These are phyloP conservation scores for Coronaproctus castanopsis DNA, from an alignment of 2,888 invertebrate species.

Conservation along the genomic window DNA sequence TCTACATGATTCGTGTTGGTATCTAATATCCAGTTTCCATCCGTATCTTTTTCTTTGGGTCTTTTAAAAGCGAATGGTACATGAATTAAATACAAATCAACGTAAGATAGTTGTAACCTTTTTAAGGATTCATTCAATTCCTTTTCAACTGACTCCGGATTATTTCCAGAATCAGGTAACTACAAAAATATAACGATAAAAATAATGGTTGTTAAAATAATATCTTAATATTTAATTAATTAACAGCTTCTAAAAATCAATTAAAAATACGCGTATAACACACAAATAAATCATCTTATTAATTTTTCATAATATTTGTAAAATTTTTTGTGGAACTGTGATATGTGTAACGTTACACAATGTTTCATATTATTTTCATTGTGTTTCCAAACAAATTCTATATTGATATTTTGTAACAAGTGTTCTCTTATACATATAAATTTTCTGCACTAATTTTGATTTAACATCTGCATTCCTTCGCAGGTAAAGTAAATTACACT, in stretches of 20 bases:
- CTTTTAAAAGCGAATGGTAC: slow-evolving; percentile 30
- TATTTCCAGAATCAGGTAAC: slow-evolving; percentile 34
- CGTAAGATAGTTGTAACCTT: slow-evolving; percentile 52
- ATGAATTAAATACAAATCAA: slow-evolving; percentile 68
- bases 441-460: too few relatives aligned
- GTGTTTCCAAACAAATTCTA: too few relatives aligned
- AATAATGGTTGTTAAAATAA: slow-evolving; percentile 65
- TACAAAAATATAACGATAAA: slow-evolving; percentile 15
- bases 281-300: too few relatives aligned
- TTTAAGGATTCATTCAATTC: slow-evolving; percentile 43
- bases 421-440: too few relatives aligned
- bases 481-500: too few relatives aligned
- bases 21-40: slow-evolving; percentile 3
- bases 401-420: too few relatives aligned
- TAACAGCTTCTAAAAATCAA: neutral
- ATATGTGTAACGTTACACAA: too few relatives aligned
- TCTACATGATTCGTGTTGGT: slow-evolving; percentile 4
- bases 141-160: slow-evolving; percentile 40
- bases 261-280: neutral
- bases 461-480: too few relatives aligned
- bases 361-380: too few relatives aligned
- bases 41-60: slow-evolving; percentile 3
- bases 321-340: too few relatives aligned
- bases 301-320: too few relatives aligned
- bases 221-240: slow-evolving; percentile 13